Conservation (phyloP, 2,113 vertebrate genomes). For the Phylloscopus whistleri region DNA sequence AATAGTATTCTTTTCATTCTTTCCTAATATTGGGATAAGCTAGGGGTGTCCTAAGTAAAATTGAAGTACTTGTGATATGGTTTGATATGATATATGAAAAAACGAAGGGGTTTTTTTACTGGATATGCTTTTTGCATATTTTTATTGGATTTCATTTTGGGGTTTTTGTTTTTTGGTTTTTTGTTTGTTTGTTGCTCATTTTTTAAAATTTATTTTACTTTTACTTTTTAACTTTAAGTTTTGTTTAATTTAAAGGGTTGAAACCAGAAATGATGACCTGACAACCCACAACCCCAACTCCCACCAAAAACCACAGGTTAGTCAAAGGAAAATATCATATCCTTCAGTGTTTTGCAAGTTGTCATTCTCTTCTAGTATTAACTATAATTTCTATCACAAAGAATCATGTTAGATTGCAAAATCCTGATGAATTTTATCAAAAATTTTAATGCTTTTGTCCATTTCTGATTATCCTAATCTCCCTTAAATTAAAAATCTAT, state of each 20-base stretch:
- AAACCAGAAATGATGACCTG: neutral
- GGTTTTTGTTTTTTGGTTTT: neutral
- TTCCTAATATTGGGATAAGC: neutral
- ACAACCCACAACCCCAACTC: rapidly evolving
- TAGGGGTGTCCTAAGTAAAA: neutral
- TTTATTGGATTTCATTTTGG: rapidly evolving
- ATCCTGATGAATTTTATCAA: neutral
- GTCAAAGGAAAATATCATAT: neutral
- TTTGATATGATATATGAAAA: neutral
- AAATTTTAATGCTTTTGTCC: neutral
- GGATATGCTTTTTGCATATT: rapidly evolving
- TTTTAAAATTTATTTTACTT: neutral
- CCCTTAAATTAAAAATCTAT: neutral
- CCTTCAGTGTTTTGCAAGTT: neutral
- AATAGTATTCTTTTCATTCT: no score
- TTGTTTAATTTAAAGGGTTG: neutral
- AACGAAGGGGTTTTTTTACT: neutral
- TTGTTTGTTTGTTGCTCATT: no score
- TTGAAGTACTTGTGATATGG: neutral
- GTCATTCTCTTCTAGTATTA: neutral
- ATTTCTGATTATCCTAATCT: neutral
- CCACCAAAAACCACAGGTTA: neutral
- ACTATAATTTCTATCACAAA: neutral
- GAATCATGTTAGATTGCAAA: neutral
- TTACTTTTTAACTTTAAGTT: neutral